A percentile compares a stretch with the other conserved stretches of the same genome.
These are phyloP conservation scores for Ormia ochracea DNA, from an alignment of 2,888 invertebrate species.

Conservation along the genomic window DNA sequence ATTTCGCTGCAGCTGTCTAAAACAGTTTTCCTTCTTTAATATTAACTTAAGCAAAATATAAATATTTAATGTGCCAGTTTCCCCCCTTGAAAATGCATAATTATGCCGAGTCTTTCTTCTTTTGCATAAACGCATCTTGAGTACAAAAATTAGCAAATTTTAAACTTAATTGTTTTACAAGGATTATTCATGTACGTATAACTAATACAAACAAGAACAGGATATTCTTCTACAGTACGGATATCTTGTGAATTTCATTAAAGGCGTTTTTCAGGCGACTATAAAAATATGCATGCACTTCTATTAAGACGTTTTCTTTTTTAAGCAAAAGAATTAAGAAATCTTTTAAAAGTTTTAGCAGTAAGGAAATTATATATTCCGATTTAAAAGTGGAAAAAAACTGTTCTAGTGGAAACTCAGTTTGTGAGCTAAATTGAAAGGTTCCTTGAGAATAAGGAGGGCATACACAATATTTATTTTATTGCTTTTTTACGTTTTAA, in stretches of 20 bases:
- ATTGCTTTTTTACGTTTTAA: too few relatives aligned
- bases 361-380: neutral
- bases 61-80: slow-evolving; percentile 29
- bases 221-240: neutral
- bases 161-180: slow-evolving; percentile 26
- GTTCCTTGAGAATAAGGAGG: too few relatives aligned
- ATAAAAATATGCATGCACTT: slow-evolving; percentile 22
- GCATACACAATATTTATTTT: too few relatives aligned
- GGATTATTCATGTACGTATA: slow-evolving; percentile 22
- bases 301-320: neutral
- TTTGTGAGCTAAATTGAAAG: too few relatives aligned
- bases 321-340: neutral
- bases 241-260: neutral
- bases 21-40: slow-evolving; percentile 17
- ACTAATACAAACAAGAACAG: neutral
- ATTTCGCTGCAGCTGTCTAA: neutral
- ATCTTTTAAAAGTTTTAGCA: neutral
- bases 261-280: neutral
- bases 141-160: slow-evolving; percentile 42
- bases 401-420: too few relatives aligned
- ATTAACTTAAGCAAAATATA: slow-evolving; percentile 2
- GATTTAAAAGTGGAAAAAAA: too few relatives aligned
- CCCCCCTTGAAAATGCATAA: slow-evolving; percentile 11
- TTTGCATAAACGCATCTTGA: slow-evolving; percentile 33
- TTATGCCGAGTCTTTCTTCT: slow-evolving; percentile 27